A percentile compares a stretch with the other conserved stretches of the same genome.
Evolutionary conservation across 2,113 vertebrate species (phyloP).

Genomic region (Diphyllodes magnificus): DNA sequence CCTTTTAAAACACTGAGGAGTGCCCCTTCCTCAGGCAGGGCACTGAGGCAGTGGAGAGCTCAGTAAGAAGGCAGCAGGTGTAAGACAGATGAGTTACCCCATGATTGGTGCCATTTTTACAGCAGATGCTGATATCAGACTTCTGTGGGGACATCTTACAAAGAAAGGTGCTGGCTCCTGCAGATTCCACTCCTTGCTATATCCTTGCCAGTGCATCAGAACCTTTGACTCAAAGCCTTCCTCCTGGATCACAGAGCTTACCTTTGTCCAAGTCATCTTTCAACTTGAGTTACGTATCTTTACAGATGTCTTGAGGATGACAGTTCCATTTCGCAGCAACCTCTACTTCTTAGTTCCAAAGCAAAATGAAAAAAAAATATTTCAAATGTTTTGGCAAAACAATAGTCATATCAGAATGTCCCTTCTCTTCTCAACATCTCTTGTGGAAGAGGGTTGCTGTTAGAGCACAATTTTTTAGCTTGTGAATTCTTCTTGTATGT

Average conservation of each 20-base stretch:
- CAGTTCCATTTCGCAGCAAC: background rate
- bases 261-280: background rate
- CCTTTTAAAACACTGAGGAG: background rate
- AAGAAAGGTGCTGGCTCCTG: background rate
- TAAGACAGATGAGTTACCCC: background rate
- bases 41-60: background rate
- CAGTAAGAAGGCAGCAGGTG: background rate
- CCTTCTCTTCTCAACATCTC: background rate
- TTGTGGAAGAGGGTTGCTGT: background rate
- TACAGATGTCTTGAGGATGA: background rate
- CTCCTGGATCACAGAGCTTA: background rate
- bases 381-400: background rate
- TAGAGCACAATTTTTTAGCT: background rate
- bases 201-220: background rate
- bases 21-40: background rate
- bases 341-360: background rate
- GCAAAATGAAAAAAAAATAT: background rate
- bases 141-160: background rate
- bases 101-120: background rate
- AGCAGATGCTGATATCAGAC: background rate
- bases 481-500: background rate
- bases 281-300: background rate
- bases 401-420: background rate
- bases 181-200: background rate
- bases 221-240: background rate